Evolutionary conservation across 1,140 invertebrate species (phyloP).

Genomic region (Manduca sexta): DNA sequence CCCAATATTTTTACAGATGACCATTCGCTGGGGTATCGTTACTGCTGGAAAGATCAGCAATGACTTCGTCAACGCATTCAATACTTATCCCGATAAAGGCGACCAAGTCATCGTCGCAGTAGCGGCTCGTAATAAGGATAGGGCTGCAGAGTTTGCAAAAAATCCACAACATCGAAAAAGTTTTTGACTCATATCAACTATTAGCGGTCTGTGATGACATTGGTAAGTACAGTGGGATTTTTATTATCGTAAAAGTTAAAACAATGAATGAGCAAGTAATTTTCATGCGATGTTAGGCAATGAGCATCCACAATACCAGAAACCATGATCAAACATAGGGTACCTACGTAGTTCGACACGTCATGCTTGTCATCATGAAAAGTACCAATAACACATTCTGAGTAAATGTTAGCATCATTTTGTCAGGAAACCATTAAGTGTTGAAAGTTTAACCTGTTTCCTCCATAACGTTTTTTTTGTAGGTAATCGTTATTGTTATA

Average conservation of each 20-base stretch:
- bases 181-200: conserved; percentile 39
- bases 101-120: conserved; percentile 42
- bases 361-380: too few species aligned
- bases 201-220: conserved; percentile 50
- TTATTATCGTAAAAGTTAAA: neutral
- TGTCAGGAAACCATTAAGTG: too few species aligned
- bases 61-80: conserved; percentile 57
- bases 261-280: neutral
- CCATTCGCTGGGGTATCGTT: conserved; percentile 58
- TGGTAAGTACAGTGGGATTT: conserved; percentile 22
- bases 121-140: conserved; percentile 41
- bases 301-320: too few species aligned
- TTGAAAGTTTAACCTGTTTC: too few species aligned
- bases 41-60: conserved; percentile 47
- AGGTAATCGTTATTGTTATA: too few species aligned
- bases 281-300: too few species aligned
- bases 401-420: too few species aligned
- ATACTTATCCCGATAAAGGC: conserved; percentile 41
- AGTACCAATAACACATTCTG: too few species aligned
- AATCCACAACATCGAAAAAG: conserved; percentile 40
- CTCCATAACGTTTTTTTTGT: too few species aligned
- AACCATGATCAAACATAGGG: too few species aligned
- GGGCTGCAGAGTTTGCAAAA: conserved; percentile 50
- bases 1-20: conserved; percentile 35
- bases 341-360: too few species aligned